Base-by-base conservation (phyloP, 1,140 invertebrate species). In the Ruditapes philippinarum region DNA sequence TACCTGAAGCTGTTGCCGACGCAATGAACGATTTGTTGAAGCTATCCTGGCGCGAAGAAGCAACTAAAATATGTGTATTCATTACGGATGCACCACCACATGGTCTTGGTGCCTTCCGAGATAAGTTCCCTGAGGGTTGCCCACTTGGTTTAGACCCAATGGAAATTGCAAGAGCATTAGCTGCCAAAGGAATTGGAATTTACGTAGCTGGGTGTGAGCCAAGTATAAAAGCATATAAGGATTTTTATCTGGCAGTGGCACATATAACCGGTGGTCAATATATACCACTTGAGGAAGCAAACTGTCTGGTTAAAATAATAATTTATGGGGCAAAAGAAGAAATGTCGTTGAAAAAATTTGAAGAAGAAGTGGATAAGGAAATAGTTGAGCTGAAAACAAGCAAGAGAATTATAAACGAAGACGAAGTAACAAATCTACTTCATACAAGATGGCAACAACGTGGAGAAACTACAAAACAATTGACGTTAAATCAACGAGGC, bases 61-160 rank as follows among this genome's bases (percentile, higher is more conserved):
- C 93, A 0, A 93, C 92, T 7, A 93, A 93, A 79, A 91, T 93
- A 1, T 91, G 88, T 65, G 88, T 94, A 19, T 79, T 93, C 28
- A 92, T 94, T 4, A 85, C 90, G 0, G 93, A 93, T 81, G 93
- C 93, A 9, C 92, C 92, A 1, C 92, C 92, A 22, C 93, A 94
- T 65, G 92, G 93, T 33, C 87, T 94, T 0, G 19, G 33, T 17
- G 5, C 0, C 19, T 14, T 14, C 9, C 38, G 80, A 19, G 91
- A 91, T 62, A 17, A 9, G 7, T 89, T 92, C 49, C 89, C 89
- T 9, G 80, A 90, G n/a, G 93, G 93, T 36, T 92, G 91, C 45
- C 92, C 92, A 14, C 76, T 73, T 17, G 91, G 91, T 12, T 68
- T 92, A 22, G 93, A 94, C 65, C 93, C 93, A 3, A 90, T 94